Conservation (phyloP, 2,113 vertebrate genomes). For the Salvelinus namaycush region DNA sequence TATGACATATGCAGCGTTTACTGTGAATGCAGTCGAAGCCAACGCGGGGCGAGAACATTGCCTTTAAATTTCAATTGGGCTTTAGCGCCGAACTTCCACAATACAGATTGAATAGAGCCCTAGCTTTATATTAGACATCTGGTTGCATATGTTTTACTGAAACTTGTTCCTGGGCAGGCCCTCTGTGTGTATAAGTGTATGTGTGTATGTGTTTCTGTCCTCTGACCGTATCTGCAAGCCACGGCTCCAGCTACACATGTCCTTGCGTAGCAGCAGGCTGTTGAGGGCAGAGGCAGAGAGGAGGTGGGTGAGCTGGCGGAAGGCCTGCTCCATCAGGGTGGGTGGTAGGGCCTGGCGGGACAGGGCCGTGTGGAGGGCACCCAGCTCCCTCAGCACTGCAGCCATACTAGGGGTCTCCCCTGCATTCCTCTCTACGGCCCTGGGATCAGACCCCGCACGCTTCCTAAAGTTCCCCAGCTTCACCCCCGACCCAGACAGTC, state of each 20-base stretch:
- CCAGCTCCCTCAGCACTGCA: constrained; percentile 70
- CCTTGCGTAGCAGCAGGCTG: constrained; percentile 78
- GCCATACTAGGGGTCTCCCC: constrained; percentile 59
- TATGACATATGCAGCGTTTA: too few species aligned
- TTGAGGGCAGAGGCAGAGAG: constrained; percentile 72
- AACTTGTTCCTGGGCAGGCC: too few species aligned
- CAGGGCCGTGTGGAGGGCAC: constrained; percentile 54
- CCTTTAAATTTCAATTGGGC: too few species aligned
- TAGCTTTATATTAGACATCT: too few species aligned
- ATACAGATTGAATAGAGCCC: too few species aligned
- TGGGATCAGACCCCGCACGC: constrained; percentile 57
- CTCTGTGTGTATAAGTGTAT: background rate
- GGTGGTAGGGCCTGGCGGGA: constrained; percentile 57
- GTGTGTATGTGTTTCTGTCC: background rate
- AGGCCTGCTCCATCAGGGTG: constrained; percentile 64
- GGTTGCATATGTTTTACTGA: too few species aligned
- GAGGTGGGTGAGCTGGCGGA: constrained; percentile 75
- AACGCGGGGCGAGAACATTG: too few species aligned
- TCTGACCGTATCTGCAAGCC: constrained; percentile 80
- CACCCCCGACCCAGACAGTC: constrained; percentile 51
- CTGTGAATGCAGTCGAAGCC: too few species aligned
- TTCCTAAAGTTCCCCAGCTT: constrained; percentile 49
- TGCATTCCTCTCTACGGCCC: constrained; percentile 8
- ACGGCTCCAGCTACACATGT: constrained; percentile 76
- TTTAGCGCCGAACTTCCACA: too few species aligned